Conservation (phyloP, 2,888 invertebrate species). For the Watsonalla cultraria region DNA sequence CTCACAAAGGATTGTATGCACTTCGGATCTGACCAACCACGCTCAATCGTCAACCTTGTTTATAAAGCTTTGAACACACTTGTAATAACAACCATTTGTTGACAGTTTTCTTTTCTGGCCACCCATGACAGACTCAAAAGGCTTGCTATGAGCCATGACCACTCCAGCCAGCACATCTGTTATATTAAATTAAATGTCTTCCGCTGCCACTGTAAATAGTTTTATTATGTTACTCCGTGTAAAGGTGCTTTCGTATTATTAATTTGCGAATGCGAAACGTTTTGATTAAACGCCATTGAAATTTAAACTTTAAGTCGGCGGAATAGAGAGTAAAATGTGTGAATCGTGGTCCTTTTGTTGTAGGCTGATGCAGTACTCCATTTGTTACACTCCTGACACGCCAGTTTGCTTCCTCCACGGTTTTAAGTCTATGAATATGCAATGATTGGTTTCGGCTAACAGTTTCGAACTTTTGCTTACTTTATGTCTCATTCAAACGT, state of each 20-base stretch:
- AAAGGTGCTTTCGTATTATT: slow-evolving; percentile 23
- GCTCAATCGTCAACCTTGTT: slow-evolving; percentile 60
- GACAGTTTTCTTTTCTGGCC: slow-evolving; percentile 59
- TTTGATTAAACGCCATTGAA: background rate
- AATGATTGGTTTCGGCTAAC: background rate
- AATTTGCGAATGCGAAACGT: slow-evolving; percentile 18
- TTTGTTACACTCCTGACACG: background rate
- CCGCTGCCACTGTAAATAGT: slow-evolving; percentile 43
- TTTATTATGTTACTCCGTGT: slow-evolving; percentile 30
- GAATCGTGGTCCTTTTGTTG: background rate
- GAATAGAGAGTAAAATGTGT: background rate
- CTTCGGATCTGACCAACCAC: slow-evolving; percentile 10
- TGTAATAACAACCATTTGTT: slow-evolving; percentile 68
- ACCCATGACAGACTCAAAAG: slow-evolving; percentile 63
- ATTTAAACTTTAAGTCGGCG: background rate
- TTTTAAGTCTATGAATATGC: background rate
- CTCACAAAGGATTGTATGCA: no score
- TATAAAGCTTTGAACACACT: slow-evolving; percentile 61
- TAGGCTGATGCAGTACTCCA: background rate
- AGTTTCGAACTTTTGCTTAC: background rate
- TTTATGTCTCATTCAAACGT: no score
- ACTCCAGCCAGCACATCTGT: slow-evolving; percentile 60
- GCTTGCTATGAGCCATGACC: slow-evolving; percentile 55
- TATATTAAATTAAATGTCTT: slow-evolving; percentile 66
- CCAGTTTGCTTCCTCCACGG: background rate